These are phyloP conservation scores for Rhinoderma darwinii DNA, from an alignment of 2,113 vertebrate species.

Conservation along the genomic window DNA sequence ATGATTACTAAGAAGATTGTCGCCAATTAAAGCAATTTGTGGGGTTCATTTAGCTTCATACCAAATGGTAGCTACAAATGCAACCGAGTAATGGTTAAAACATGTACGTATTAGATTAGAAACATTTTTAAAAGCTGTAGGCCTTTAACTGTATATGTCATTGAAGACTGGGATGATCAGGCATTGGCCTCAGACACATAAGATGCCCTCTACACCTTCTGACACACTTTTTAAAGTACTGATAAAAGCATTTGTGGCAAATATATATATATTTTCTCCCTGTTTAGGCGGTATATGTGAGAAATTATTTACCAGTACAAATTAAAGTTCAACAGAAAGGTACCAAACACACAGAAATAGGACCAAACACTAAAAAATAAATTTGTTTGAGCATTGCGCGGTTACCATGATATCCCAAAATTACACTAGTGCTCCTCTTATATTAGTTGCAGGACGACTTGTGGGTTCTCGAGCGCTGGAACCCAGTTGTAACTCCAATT, in stretches of 20 bases:
- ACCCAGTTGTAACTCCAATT: neutral
- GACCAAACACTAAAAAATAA: neutral
- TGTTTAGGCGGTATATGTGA: neutral
- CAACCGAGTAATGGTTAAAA: neutral
- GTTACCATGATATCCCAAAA: neutral
- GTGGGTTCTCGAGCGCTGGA: neutral
- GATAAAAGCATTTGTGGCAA: neutral
- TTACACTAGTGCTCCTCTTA: neutral
- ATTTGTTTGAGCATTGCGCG: neutral
- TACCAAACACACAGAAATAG: neutral
- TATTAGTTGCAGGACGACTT: neutral
- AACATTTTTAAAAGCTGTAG: constrained; percentile 9
- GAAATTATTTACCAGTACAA: neutral
- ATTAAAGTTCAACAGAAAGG: neutral
- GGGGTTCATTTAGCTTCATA: constrained; percentile 35
- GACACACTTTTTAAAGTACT: neutral
- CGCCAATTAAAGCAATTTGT: constrained; percentile 45
- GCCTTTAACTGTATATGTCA: neutral
- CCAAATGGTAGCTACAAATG: neutral
- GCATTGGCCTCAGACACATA: neutral
- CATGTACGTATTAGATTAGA: neutral
- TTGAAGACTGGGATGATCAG: neutral
- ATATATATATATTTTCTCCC: too few species aligned
- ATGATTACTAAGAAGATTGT: constrained; percentile 37
- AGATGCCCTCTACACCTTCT: neutral